phyloP scores from a whole-genome alignment of 2,113 vertebrate genomes.

The Gorsachius goisagi region DNA sequence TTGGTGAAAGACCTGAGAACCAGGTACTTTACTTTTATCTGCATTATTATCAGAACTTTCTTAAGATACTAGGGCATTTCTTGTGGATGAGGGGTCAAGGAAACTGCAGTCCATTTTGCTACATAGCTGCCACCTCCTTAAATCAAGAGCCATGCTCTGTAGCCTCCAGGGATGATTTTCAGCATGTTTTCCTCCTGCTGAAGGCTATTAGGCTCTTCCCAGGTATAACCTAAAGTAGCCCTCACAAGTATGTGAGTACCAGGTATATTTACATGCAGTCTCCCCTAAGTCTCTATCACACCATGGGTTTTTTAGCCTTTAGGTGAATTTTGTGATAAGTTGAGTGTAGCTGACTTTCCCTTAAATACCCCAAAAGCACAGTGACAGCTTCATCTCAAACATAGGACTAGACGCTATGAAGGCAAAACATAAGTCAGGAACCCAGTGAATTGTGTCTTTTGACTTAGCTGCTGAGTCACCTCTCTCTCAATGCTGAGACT shows the following conservation, averaged over 20 bases:
- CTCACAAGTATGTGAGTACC: not conserved
- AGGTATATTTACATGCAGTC: not conserved
- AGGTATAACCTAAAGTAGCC: not conserved
- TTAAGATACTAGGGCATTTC: not conserved
- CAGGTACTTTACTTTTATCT: not conserved
- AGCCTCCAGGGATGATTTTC: not conserved
- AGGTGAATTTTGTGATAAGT: not conserved
- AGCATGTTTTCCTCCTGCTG: not conserved
- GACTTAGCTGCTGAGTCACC: not conserved
- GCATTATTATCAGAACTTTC: not conserved
- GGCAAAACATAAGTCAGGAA: not conserved
- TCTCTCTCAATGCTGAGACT: not conserved
- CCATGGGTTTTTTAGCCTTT: not conserved
- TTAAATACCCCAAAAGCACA: not conserved
- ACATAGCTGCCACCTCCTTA: not conserved
- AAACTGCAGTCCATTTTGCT: not conserved
- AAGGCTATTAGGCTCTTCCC: not conserved
- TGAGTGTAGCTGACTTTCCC: not conserved
- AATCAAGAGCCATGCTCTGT: not conserved
- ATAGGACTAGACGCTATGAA: not conserved
- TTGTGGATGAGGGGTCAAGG: not conserved
- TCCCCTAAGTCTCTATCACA: not conserved
- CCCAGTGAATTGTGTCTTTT: not conserved
- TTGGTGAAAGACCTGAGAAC: not conserved
- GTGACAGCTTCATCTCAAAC: not conserved